These are phyloP conservation scores for Nephila pilipes DNA, from an alignment of 1,140 invertebrate species.

Conservation along the genomic window DNA sequence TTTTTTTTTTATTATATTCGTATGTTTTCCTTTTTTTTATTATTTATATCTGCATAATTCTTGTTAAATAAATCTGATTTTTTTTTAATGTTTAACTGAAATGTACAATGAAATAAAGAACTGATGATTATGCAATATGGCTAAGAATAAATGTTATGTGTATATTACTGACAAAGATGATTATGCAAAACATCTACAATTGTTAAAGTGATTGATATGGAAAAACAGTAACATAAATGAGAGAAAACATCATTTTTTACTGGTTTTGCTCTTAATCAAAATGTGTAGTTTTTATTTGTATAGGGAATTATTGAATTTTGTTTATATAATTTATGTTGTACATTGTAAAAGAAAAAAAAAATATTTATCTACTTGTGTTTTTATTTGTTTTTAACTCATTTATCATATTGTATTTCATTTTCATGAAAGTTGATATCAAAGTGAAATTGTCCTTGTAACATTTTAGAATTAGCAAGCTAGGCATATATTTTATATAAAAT, in stretches of 20 bases:
- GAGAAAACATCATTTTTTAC: neutral
- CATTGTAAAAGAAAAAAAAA: neutral
- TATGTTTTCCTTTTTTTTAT: neutral
- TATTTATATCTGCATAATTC: no score
- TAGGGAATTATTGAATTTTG: neutral
- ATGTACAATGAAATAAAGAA: neutral
- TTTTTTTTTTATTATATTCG: neutral
- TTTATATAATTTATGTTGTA: conserved; percentile 7
- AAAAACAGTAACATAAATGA: neutral
- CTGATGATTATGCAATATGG: neutral
- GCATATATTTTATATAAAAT: no score
- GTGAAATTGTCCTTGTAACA: no score
- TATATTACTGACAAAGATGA: neutral
- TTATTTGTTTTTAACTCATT: neutral
- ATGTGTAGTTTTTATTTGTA: conserved; percentile 27
- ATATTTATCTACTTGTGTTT: conserved; percentile 14
- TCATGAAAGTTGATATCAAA: neutral
- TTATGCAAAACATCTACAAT: neutral
- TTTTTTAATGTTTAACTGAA: neutral
- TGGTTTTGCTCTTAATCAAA: conserved; percentile 8
- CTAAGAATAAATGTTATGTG: neutral
- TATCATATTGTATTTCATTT: neutral
- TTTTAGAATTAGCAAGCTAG: no score
- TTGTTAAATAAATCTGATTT: no score
- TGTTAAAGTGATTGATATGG: neutral